These are phyloP conservation scores for Nasonovia ribisnigri DNA, from an alignment of 2,888 invertebrate genomes.

Conservation along the genomic window DNA sequence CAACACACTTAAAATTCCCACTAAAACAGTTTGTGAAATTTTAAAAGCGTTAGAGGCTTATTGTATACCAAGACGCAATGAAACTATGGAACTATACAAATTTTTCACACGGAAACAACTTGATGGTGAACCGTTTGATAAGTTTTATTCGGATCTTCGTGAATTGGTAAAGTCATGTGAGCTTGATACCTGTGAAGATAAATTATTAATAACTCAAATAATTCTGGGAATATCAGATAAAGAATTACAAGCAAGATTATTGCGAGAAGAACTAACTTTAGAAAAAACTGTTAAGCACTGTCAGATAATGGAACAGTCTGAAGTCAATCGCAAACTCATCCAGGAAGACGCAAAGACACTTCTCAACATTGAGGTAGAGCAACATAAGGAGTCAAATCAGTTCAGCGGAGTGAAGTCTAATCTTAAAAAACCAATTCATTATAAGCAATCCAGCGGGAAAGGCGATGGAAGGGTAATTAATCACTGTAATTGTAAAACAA, in stretches of 20 bases:
- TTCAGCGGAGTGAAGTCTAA: not conserved
- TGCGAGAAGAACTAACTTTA: not conserved
- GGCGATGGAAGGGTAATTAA: not conserved
- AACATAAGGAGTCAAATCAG: not conserved
- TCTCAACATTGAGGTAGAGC: not conserved
- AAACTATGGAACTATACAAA: conserved; percentile 63
- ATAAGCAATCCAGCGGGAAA: not conserved
- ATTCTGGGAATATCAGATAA: no score
- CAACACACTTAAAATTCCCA: not conserved
- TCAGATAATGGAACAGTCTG: not conserved
- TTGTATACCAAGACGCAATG: conserved; percentile 65
- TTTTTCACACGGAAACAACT: conserved; percentile 65
- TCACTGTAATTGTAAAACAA: no score
- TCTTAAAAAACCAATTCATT: no score
- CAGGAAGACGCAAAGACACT: not conserved
- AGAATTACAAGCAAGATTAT: not conserved
- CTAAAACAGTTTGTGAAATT: conserved; percentile 38
- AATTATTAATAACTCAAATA: no score
- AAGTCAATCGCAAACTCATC: not conserved
- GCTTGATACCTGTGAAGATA: not conserved
- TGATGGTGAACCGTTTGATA: conserved; percentile 64
- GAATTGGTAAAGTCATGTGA: not conserved
- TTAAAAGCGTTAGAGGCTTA: conserved; percentile 60
- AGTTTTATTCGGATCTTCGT: conserved; percentile 62
- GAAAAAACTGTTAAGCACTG: not conserved